These are phyloP conservation scores for Vulpes ferrilata DNA, from an alignment of 2,113 vertebrate genomes.

Conservation along the genomic window DNA sequence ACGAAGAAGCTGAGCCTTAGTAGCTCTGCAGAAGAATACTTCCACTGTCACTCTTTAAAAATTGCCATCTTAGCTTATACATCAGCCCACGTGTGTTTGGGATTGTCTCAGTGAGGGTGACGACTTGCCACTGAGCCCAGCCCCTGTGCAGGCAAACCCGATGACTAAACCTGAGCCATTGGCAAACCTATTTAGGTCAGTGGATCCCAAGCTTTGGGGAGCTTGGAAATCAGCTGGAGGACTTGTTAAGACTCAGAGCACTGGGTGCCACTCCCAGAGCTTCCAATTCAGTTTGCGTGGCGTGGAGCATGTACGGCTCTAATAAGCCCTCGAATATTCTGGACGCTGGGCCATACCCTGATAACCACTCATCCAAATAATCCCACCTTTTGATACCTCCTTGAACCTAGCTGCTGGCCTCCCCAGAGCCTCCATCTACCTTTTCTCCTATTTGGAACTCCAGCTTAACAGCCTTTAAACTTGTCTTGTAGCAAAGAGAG, in stretches of 20 bases:
- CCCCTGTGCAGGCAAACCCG: neutral
- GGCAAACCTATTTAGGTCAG: neutral
- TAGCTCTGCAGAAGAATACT: neutral
- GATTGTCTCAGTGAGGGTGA: neutral
- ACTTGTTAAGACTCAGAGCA: neutral
- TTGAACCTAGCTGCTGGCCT: neutral
- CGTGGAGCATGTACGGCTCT: neutral
- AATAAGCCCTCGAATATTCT: neutral
- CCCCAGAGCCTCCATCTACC: neutral
- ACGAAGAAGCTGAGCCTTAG: neutral
- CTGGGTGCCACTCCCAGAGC: no score
- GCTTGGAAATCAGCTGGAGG: neutral
- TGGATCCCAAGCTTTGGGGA: neutral
- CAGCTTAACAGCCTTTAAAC: neutral
- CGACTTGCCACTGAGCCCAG: neutral
- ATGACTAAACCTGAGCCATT: neutral
- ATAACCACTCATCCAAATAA: neutral
- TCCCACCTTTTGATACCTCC: neutral
- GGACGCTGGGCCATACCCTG: neutral
- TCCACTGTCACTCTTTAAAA: rapidly evolving
- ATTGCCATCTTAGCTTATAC: neutral
- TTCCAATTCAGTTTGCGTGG: neutral
- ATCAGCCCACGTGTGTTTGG: neutral
- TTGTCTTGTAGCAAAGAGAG: neutral
- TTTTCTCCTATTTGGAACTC: slow-evolving; percentile 9